A percentile compares a stretch with the other conserved stretches of the same genome.
Evolutionary conservation across 1,140 invertebrate species (phyloP).

Genomic region (Drosophila aff.): DNA sequence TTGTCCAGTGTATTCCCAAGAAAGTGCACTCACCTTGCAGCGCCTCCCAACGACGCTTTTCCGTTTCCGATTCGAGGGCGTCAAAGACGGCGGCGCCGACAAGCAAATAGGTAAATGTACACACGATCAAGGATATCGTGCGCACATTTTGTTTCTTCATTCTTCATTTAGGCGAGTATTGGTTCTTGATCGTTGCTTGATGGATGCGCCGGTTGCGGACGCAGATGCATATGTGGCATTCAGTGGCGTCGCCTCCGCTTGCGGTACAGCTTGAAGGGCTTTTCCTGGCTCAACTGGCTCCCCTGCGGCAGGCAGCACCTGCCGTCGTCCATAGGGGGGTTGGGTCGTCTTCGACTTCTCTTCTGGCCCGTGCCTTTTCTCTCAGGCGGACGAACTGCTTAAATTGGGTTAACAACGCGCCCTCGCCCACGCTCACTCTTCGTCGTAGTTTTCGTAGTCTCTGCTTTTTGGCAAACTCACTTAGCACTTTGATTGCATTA

Average conservation of each 20-base stretch:
- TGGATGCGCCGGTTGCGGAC: constrained; percentile 16
- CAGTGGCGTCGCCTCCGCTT: constrained; percentile 61
- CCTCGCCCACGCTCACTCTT: constrained; percentile 13
- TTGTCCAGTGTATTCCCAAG: constrained; percentile 2
- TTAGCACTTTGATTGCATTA: constrained; percentile 77
- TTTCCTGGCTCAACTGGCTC: constrained; percentile 41
- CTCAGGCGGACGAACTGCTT: constrained; percentile 64
- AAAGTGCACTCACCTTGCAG: constrained; percentile 89
- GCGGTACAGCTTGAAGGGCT: constrained; percentile 44
- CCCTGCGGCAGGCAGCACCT: constrained; percentile 16
- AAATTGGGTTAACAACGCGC: constrained; percentile 71
- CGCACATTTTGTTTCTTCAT: constrained; percentile 99
- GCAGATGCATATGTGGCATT: constrained; percentile 20
- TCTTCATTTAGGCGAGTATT: constrained; percentile 86
- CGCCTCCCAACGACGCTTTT: constrained; percentile 93
- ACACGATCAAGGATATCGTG: constrained; percentile 98
- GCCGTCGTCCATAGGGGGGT: constrained; percentile 60
- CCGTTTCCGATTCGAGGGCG: constrained; percentile 97
- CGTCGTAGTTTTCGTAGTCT: constrained; percentile 29
- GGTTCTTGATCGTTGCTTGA: constrained; percentile 67
- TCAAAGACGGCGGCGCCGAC: constrained; percentile 99
- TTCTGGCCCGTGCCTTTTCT: constrained; percentile 12
- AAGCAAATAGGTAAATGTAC: constrained; percentile 99
- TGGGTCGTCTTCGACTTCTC: neutral
- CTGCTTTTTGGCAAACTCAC: constrained; percentile 66